A percentile compares a stretch with the other conserved stretches of the same genome.
Evolutionary conservation across 1,140 invertebrate species (phyloP).

Genomic region (Ctenoplectra terminalis): DNA sequence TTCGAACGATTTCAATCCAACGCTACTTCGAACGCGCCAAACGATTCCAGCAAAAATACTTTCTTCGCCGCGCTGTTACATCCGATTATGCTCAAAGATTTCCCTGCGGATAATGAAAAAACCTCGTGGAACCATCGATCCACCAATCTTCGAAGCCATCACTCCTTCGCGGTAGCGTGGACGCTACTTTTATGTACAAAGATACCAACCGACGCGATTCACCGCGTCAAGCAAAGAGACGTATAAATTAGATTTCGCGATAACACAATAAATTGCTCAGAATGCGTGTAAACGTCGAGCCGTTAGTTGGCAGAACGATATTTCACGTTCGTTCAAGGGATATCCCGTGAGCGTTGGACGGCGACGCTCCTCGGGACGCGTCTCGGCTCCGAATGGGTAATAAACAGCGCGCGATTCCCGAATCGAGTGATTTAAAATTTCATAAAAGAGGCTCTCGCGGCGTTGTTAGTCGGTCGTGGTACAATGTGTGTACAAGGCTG

Average conservation of each 20-base stretch:
- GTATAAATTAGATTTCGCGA: constrained; percentile 74
- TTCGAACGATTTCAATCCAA: not conserved
- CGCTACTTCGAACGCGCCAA: too few relatives aligned
- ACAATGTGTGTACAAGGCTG: constrained; percentile 57
- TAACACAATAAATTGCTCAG: constrained; percentile 76
- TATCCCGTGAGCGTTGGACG: not conserved
- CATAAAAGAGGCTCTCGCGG: constrained; percentile 55
- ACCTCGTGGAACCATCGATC: not conserved
- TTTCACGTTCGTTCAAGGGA: constrained; percentile 54
- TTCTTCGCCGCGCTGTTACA: too few relatives aligned
- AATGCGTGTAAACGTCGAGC: constrained; percentile 72
- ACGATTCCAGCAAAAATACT: not conserved
- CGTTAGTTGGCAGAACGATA: constrained; percentile 51
- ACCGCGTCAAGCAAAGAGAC: constrained; percentile 15
- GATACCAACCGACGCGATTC: not conserved
- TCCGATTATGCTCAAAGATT: not conserved
- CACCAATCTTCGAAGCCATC: not conserved
- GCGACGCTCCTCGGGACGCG: constrained; percentile 3
- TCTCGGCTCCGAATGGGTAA: constrained; percentile 61
- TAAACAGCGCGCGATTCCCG: constrained; percentile 65
- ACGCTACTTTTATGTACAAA: not conserved
- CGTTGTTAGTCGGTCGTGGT: not conserved
- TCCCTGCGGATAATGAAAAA: not conserved
- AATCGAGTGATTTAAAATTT: constrained; percentile 74
- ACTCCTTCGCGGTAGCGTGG: too few relatives aligned